phyloP scores from a whole-genome alignment of 2,888 invertebrate genomes.

The Tortricodes alternella region DNA sequence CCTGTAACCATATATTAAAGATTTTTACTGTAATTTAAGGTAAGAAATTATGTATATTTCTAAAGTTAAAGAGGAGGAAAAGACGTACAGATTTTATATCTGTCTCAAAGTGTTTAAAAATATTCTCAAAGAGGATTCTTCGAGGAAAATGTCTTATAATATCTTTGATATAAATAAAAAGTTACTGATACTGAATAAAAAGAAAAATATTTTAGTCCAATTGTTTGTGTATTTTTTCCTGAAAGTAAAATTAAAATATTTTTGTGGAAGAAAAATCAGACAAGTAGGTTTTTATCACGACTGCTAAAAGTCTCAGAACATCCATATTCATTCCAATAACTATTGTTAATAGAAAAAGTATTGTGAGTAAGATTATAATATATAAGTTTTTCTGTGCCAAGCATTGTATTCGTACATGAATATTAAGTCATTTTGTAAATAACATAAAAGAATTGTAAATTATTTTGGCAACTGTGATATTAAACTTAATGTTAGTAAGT shows the following conservation, averaged over 20 bases:
- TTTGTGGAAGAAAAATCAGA: background rate
- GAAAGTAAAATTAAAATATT: background rate
- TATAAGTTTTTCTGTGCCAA: constrained; percentile 9
- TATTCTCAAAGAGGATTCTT: background rate
- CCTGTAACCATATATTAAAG: constrained; percentile 7
- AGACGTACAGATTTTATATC: constrained; percentile 7
- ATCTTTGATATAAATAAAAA: background rate
- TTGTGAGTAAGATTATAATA: background rate
- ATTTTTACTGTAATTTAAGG: constrained; percentile 7
- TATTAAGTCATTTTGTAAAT: constrained; percentile 18
- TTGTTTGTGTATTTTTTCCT: background rate
- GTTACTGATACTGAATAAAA: constrained; percentile 1
- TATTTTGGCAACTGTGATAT: constrained; percentile 76
- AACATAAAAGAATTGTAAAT: constrained; percentile 21
- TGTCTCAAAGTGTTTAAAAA: background rate
- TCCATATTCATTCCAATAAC: background rate
- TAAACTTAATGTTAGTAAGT: constrained; percentile 62
- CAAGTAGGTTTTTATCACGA: background rate
- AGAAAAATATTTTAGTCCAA: background rate
- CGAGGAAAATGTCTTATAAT: constrained; percentile 1
- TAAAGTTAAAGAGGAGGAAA: background rate
- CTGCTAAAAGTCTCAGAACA: background rate
- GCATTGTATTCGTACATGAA: background rate
- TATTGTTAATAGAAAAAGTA: background rate
- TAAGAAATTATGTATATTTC: constrained; percentile 5